These are phyloP conservation scores for Gonocerus acuteangulatus DNA, from an alignment of 2,888 invertebrate species.

Conservation along the genomic window DNA sequence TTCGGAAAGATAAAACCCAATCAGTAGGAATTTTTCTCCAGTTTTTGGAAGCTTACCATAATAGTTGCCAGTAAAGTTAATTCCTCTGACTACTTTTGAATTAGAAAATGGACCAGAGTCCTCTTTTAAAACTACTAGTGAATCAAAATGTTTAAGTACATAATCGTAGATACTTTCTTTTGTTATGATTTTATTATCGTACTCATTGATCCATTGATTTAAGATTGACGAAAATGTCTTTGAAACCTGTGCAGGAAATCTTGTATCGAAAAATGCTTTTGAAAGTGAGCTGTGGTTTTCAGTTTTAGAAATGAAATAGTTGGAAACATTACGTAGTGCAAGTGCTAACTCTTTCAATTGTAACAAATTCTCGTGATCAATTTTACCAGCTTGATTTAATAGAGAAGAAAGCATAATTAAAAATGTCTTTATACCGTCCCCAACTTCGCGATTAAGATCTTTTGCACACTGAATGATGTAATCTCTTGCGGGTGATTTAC, in stretches of 20 bases:
- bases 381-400: neutral
- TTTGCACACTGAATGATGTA: slow-evolving; percentile 19
- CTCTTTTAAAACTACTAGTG: neutral
- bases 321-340: neutral
- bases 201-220: slow-evolving; percentile 22
- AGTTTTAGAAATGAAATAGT: neutral
- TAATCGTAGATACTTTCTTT: slow-evolving; percentile 11
- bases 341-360: neutral
- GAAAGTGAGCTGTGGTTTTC: neutral
- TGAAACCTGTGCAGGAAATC: slow-evolving; percentile 24
- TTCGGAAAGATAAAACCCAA: slow-evolving; percentile 11
- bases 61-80: neutral
- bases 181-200: neutral
- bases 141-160: slow-evolving; percentile 11
- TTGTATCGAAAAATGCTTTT: slow-evolving; percentile 25
- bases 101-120: neutral
- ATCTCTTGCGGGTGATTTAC: slow-evolving; percentile 3
- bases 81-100: neutral
- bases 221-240: slow-evolving; percentile 15
- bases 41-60: slow-evolving; percentile 1
- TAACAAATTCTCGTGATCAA: neutral
- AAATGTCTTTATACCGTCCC: slow-evolving; percentile 33
- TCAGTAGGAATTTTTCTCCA: neutral
- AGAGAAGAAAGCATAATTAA: slow-evolving; percentile 24
- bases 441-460: slow-evolving; percentile 18